Percentiles rank a stretch among this genome's conserved stretches.
These are phyloP conservation scores for Drosophila parthenogenetica DNA, from an alignment of 2,888 invertebrate genomes.

Conservation along the genomic window DNA sequence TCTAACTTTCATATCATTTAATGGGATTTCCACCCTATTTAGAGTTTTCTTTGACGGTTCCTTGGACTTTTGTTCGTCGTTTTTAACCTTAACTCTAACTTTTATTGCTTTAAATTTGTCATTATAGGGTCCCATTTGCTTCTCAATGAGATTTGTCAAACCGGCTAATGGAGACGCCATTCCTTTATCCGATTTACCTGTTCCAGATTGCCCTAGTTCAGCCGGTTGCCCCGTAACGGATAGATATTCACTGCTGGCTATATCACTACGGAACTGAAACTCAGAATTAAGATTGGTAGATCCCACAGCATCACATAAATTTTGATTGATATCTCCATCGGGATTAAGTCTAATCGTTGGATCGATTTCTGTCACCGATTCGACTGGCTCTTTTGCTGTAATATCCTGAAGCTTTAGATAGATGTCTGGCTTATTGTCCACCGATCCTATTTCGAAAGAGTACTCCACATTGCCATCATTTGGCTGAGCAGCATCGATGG, in stretches of 20 bases:
- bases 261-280: neutral
- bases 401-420: conserved; percentile 27
- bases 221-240: neutral
- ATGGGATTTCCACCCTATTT: neutral
- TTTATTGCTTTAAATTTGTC: conserved; percentile 32
- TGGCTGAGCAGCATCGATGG: neutral
- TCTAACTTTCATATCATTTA: neutral
- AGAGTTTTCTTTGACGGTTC: neutral
- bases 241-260: neutral
- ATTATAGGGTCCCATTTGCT: conserved; percentile 11
- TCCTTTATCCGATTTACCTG: neutral
- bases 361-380: neutral
- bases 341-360: neutral
- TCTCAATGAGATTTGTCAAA: conserved; percentile 13
- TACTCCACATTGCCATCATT: conserved; percentile 21
- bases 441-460: conserved; percentile 34
- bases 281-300: neutral
- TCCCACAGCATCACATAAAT: conserved; percentile 2
- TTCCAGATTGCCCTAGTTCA: neutral
- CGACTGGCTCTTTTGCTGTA: neutral
- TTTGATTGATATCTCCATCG: neutral
- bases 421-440: conserved; percentile 21
- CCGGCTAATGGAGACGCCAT: neutral
- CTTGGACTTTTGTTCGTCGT: neutral
- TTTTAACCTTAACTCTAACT: conserved; percentile 19